Conservation (phyloP, 1,140 invertebrate species). For the Drosophila malerkotliana region DNA sequence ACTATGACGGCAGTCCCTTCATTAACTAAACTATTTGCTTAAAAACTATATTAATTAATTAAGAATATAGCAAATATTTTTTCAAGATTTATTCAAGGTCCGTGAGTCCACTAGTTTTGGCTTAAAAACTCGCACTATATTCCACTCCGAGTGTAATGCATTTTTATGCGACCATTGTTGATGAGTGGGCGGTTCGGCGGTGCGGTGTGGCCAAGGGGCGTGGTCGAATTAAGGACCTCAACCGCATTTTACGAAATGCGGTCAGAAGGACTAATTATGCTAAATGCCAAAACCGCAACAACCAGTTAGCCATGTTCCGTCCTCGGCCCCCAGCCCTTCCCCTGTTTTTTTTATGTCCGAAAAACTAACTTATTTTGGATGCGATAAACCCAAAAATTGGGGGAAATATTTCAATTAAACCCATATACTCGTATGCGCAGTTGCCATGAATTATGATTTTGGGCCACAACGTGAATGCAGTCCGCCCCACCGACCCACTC, state of each 20-base stretch:
- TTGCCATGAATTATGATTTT: conserved; percentile 72
- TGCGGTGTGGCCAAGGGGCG: neutral
- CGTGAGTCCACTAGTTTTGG: neutral
- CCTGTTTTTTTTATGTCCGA: neutral
- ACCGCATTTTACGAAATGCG: conserved; percentile 73
- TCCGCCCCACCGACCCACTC: neutral
- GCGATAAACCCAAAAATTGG: conserved; percentile 71
- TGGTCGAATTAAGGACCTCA: conserved; percentile 26
- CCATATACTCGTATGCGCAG: conserved; percentile 23
- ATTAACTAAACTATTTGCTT: neutral
- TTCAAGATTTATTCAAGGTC: neutral
- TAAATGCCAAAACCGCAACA: conserved; percentile 74
- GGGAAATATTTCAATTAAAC: conserved; percentile 76
- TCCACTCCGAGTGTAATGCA: conserved; percentile 14
- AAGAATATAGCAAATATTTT: neutral
- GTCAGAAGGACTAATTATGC: conserved; percentile 76
- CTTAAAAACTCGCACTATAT: neutral
- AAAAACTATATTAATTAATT: neutral
- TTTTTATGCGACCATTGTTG: conserved; percentile 7
- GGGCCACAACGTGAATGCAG: conserved; percentile 42
- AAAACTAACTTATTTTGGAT: conserved; percentile 12
- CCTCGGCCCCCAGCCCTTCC: conserved; percentile 4
- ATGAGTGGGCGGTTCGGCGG: neutral
- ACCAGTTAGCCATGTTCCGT: conserved; percentile 66
- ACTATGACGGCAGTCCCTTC: neutral